Evolutionary conservation across 2,888 invertebrate species (phyloP).

Genomic region (Gibbula magus): DNA sequence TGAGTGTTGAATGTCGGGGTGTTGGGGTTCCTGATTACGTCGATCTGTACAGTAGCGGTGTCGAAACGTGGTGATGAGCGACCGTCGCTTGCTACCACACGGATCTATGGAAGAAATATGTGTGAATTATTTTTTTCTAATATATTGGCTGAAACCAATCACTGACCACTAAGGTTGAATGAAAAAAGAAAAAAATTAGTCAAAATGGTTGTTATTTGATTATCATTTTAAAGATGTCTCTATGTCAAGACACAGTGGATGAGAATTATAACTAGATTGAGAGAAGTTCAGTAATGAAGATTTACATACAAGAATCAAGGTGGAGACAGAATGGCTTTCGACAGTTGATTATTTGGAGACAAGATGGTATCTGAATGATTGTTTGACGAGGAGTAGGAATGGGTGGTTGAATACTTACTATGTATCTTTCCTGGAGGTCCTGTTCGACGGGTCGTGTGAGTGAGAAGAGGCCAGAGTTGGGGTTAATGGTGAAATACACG

Average conservation of each 20-base stretch:
- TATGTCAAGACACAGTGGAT: background rate
- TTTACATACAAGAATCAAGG: background rate
- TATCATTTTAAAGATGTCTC: background rate
- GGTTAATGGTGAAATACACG: constrained; percentile 56
- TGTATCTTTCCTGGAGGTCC: constrained; percentile 35
- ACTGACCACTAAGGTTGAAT: no score
- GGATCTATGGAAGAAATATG: constrained; percentile 34
- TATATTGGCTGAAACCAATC: background rate
- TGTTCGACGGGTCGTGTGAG: constrained; percentile 43
- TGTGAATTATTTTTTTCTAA: background rate
- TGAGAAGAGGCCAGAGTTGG: constrained; percentile 52
- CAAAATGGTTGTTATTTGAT: background rate
- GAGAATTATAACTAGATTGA: background rate
- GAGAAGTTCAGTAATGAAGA: background rate
- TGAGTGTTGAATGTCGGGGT: constrained; percentile 43
- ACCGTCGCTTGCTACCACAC: constrained; percentile 42
- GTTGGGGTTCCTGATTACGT: constrained; percentile 47
- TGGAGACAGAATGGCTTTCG: no score
- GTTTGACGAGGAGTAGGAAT: no score
- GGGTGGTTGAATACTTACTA: constrained; percentile 39
- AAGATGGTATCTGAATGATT: no score
- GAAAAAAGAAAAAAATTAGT: background rate
- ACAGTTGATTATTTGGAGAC: no score
- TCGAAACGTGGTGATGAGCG: constrained; percentile 38
- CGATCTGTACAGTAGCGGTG: constrained; percentile 41